Evolutionary conservation across 2,888 invertebrate species (phyloP), one percentile per base, ranked within the genome.

Genomic region (Colletes collaris): DNA sequence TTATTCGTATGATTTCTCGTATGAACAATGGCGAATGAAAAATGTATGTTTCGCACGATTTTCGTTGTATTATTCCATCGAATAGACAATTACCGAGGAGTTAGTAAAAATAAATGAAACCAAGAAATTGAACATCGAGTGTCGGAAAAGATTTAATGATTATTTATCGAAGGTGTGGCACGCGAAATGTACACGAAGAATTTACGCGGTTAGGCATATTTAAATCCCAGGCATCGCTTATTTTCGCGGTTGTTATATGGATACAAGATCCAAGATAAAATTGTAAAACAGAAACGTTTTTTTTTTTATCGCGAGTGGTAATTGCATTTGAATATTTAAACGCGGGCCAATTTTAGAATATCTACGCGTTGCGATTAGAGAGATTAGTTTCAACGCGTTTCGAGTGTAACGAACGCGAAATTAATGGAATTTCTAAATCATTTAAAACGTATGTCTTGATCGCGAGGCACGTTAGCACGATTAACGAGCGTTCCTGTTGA

Each of bases 141-240:
- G n/a, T 56, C 19, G 5, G 19, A 6, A 62, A 52, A 13, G 49
- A 73, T 27, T 65, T 16, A 16, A 16, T 16, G 16, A 16, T 16
- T 63, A 52, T 19, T 67, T 53, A 63, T 63, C 73, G 27, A 35
- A 52, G 66, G 56, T 27, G 58, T n/a, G 73, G 56, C 67, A 27
- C 27, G 27, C 27, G 27, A 27, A 27, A 27, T 1, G 27, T 27
- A 27, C 27, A 27, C 40, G 67, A 37, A 52, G 58, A 76, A 50
- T 62, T 66, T 58, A 49, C 67, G 16, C 49, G 63, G 0, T 40
- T 55, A 40, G 37, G 10, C 27, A 68, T 37, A 77, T 68, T 77
- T 70, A 63, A 77, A 77, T 67, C 53, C 13, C 67, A 49, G 67
- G 13, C 52, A 52, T 49, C n/a, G 50, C 16, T 73, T 63, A 73